Evolutionary conservation across 1,140 invertebrate species (phyloP).

Genomic region (Sycobia sp.): DNA sequence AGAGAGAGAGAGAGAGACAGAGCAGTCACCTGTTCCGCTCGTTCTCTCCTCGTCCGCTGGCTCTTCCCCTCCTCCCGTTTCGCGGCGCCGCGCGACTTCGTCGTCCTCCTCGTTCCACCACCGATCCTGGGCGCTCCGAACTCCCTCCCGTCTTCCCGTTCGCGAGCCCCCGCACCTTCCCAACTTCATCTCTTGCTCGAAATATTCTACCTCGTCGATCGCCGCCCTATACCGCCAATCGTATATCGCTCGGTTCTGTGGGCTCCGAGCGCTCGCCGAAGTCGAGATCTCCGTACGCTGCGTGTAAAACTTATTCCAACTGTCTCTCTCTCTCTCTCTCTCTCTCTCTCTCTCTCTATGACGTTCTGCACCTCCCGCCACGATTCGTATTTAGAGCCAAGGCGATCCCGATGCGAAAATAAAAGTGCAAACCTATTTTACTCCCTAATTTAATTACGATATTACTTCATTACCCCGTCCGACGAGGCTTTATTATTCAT

Average conservation of each 20-base stretch:
- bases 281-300: too few relatives aligned
- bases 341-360: slow-evolving; percentile 3
- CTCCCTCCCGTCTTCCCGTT: neutral
- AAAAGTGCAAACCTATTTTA: too few relatives aligned
- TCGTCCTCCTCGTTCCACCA: neutral
- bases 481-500: slow-evolving; percentile 1
- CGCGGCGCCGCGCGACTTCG: neutral
- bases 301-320: slow-evolving; percentile 16
- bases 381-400: neutral
- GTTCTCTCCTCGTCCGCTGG: too few relatives aligned
- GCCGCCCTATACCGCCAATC: slow-evolving; percentile 29
- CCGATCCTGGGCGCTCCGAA: too few relatives aligned
- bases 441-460: slow-evolving; percentile 10
- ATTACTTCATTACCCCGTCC: slow-evolving; percentile 5
- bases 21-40: too few relatives aligned
- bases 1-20: too few relatives aligned
- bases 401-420: slow-evolving; percentile 1
- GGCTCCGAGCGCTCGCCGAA: slow-evolving; percentile 13
- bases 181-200: slow-evolving; percentile 32
- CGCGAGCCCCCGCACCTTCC: slow-evolving; percentile 30
- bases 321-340: slow-evolving; percentile 10
- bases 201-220: slow-evolving; percentile 31
- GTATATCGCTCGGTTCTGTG: slow-evolving; percentile 30
- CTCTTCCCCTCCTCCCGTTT: neutral
- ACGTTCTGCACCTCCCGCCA: neutral